Percentiles rank a stretch among this genome's conserved stretches.
Conservation (phyloP, 53 echinoderm and acorn worm genomes). For the Hippasteria phrygiana region DNA sequence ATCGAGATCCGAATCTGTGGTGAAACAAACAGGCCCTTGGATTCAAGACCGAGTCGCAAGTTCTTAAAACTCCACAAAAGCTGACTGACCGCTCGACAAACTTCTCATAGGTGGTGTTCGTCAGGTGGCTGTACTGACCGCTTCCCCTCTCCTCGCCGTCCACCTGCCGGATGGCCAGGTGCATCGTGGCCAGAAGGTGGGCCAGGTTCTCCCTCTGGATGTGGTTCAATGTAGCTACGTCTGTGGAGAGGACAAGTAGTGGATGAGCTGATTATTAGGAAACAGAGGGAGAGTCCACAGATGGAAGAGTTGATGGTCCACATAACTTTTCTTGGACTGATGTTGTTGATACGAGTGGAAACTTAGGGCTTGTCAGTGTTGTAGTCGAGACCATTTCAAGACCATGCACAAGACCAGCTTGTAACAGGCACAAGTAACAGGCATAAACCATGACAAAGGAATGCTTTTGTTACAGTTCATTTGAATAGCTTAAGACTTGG, state of each 20-base stretch:
- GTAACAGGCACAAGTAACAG: too few relatives aligned
- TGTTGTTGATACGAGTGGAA: too few relatives aligned
- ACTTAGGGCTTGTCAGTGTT: too few relatives aligned
- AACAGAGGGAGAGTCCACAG: background rate
- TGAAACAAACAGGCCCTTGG: too few relatives aligned
- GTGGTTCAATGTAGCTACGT: slow-evolving; percentile 70
- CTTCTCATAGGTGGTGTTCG: slow-evolving; percentile 95
- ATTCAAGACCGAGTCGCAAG: background rate
- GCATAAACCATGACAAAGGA: too few relatives aligned
- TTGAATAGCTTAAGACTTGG: too few relatives aligned
- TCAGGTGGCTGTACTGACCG: slow-evolving; percentile 89
- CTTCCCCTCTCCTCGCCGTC: slow-evolving; percentile 93
- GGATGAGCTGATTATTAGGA: background rate
- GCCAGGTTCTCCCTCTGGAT: slow-evolving; percentile 97
- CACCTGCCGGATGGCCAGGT: slow-evolving; percentile 91
- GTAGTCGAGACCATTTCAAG: too few relatives aligned
- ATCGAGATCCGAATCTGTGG: too few relatives aligned
- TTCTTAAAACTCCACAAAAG: background rate
- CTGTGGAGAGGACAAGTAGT: slow-evolving; percentile 27
- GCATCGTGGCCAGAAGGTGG: slow-evolving; percentile 95
- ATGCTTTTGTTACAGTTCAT: too few relatives aligned
- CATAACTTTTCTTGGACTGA: too few relatives aligned
- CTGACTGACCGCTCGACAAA: slow-evolving; percentile 90
- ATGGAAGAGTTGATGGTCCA: background rate
- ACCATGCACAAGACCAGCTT: too few relatives aligned